Evolutionary conservation across 2,797 vertebrate genomes (phyloP).

Genomic region (Coregonus ussuriensis): DNA sequence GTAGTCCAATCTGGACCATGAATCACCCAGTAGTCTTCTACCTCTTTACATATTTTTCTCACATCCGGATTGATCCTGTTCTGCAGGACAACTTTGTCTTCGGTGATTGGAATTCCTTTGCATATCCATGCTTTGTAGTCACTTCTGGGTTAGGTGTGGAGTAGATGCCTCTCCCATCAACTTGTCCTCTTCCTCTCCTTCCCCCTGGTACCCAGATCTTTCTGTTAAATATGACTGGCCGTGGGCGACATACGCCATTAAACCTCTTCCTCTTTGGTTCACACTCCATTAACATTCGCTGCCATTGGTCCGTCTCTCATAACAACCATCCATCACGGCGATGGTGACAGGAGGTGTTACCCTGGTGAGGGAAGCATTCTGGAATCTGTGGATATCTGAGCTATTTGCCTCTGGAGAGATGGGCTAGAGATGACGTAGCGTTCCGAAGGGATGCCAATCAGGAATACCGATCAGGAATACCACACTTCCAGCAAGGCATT

Average conservation of each 20-base stretch:
- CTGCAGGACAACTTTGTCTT: background rate
- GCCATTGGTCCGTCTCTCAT: conserved; percentile 9
- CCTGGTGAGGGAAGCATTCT: background rate
- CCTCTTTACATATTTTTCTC: too few relatives aligned
- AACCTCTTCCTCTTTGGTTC: conserved; percentile 6
- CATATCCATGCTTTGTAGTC: background rate
- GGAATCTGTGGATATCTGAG: too few relatives aligned
- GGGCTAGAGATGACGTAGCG: background rate
- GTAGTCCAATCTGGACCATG: too few relatives aligned
- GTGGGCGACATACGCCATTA: conserved; percentile 8
- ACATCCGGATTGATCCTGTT: too few relatives aligned
- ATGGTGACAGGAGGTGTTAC: background rate
- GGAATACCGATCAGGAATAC: background rate
- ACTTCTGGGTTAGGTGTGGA: background rate
- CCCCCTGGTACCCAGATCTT: background rate
- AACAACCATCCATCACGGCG: conserved; percentile 8
- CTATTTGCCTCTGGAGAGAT: background rate
- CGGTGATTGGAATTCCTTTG: background rate
- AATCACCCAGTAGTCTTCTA: too few relatives aligned
- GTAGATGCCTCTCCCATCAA: too few relatives aligned
- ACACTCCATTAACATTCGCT: background rate
- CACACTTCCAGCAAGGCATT: background rate
- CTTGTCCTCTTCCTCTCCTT: too few relatives aligned
- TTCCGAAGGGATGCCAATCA: background rate
- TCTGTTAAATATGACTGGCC: background rate